A percentile compares a stretch with the other conserved stretches of the same genome.
Evolutionary conservation across 2,113 vertebrate genomes (phyloP).

Genomic region (Trichomycterus rosablanca): DNA sequence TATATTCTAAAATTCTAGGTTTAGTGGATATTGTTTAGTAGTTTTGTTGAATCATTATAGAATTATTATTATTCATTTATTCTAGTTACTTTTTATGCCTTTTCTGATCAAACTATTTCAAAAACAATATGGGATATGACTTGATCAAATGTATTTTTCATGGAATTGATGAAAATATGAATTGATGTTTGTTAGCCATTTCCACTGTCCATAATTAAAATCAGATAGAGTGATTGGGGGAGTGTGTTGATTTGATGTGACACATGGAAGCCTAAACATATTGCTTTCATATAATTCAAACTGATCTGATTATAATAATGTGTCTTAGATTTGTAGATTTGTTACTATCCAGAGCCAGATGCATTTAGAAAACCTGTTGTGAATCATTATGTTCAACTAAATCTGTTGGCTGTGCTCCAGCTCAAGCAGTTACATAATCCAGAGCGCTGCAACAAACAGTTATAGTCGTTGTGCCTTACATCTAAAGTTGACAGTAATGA

Average conservation of each 20-base stretch:
- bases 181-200: conserved; percentile 56
- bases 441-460: conserved; percentile 2
- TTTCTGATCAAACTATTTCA: conserved; percentile 32
- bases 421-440: conserved; percentile 29
- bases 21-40: too few relatives aligned
- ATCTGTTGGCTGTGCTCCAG: conserved; percentile 18
- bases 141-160: conserved; percentile 10
- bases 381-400: conserved; percentile 10
- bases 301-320: conserved; percentile 10
- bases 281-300: conserved; percentile 12
- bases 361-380: not conserved
- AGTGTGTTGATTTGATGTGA: conserved; percentile 38
- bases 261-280: not conserved
- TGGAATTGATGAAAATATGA: conserved; percentile 28
- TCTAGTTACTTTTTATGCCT: too few relatives aligned
- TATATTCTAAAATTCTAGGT: too few relatives aligned
- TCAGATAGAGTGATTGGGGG: conserved; percentile 60
- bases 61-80: too few relatives aligned
- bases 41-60: too few relatives aligned
- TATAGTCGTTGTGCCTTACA: not conserved
- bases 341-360: not conserved
- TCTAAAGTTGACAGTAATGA: conserved; percentile 13
- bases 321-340: not conserved
- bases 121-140: conserved; percentile 34
- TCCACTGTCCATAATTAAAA: conserved; percentile 69